phyloP scores from a whole-genome alignment of 2,113 vertebrate genomes.

The Nestor notabilis region DNA sequence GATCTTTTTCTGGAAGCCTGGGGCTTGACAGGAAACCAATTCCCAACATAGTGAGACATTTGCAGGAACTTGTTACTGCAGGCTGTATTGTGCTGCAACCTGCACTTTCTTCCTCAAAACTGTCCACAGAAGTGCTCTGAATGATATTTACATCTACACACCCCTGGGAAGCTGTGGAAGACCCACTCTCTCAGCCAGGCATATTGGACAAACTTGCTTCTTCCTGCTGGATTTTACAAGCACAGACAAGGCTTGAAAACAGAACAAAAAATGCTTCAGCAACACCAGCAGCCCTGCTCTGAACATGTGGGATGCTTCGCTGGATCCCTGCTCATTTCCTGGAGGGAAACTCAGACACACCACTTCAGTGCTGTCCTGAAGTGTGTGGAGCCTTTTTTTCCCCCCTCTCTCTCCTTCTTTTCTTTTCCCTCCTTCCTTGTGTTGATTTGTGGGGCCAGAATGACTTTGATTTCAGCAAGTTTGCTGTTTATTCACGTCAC shows the following conservation, averaged over 20 bases:
- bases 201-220: background rate
- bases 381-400: background rate
- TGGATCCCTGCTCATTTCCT: slow-evolving; percentile 16
- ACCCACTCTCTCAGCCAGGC: background rate
- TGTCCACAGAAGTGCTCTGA: background rate
- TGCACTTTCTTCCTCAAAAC: background rate
- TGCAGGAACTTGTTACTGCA: background rate
- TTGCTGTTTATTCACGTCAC: slow-evolving; percentile 74
- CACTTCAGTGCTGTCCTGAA: slow-evolving; percentile 7
- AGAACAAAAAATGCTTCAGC: background rate
- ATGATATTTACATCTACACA: background rate
- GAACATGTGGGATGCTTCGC: slow-evolving; percentile 21
- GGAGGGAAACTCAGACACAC: background rate
- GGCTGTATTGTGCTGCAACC: background rate
- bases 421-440: slow-evolving; percentile 53
- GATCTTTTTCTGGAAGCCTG: background rate
- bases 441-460: slow-evolving; percentile 22
- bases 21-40: background rate
- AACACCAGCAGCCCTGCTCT: slow-evolving; percentile 1
- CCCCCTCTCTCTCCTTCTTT: background rate
- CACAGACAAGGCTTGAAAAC: background rate
- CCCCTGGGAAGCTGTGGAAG: background rate
- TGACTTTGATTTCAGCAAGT: slow-evolving; percentile 61
- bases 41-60: background rate
- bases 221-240: slow-evolving; percentile 18